Percentiles rank a stretch among this genome's conserved stretches.
phyloP scores from a whole-genome alignment of 2,797 vertebrate genomes.

The Sebastes cheni region DNA sequence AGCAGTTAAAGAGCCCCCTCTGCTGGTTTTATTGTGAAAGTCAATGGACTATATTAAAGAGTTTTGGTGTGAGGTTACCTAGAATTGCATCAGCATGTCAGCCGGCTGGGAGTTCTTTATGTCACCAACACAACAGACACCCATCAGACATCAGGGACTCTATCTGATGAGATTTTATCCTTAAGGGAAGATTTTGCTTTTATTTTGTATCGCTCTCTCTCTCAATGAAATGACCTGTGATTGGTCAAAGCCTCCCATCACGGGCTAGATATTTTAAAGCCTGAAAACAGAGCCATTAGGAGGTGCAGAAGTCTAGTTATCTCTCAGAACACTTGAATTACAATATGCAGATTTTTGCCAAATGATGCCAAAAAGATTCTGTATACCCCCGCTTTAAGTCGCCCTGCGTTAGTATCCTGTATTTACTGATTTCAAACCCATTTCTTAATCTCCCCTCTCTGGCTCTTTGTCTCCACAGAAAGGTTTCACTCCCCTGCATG shows the following conservation, averaged over 20 bases:
- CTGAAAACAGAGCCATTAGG: too few species aligned
- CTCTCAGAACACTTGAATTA: too few species aligned
- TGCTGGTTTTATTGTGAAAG: slow-evolving; percentile 53
- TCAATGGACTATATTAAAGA: not conserved
- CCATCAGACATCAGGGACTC: not conserved
- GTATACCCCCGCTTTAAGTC: too few species aligned
- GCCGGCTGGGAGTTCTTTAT: not conserved
- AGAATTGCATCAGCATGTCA: slow-evolving; percentile 18
- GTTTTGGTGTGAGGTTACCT: not conserved
- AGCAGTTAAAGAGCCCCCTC: slow-evolving; percentile 46
- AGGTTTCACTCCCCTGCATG: slow-evolving; percentile 96
- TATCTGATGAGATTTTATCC: not conserved
- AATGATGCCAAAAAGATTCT: too few species aligned
- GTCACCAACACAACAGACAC: not conserved
- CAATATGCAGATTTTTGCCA: too few species aligned
- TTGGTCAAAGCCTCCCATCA: too few species aligned
- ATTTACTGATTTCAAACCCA: not conserved
- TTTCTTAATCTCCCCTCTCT: not conserved
- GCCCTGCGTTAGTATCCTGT: not conserved
- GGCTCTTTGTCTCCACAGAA: slow-evolving; percentile 82
- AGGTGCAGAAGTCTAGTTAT: too few species aligned
- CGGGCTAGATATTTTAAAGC: too few species aligned
- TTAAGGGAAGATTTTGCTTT: not conserved
- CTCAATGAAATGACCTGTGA: too few species aligned
- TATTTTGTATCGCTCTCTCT: not conserved